Percentiles rank a stretch among this genome's conserved stretches.
Conservation (phyloP, 35 echinoderm and acorn worm genomes). For the Antedon bifida region DNA sequence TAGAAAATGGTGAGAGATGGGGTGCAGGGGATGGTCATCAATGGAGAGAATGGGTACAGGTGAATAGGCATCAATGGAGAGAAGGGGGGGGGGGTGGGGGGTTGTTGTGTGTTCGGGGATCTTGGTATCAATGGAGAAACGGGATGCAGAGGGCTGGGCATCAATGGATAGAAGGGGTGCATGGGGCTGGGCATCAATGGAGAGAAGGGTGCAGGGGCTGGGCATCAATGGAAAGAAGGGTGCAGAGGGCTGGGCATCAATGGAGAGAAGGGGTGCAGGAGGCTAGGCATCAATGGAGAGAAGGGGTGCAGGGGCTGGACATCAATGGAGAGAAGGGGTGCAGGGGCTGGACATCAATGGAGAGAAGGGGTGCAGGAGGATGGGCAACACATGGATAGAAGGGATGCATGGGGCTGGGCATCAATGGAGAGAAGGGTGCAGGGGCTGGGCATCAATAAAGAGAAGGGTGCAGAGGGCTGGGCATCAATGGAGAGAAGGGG, state of each 20-base stretch:
- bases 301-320: too few species aligned
- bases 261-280: neutral
- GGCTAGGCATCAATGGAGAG: neutral
- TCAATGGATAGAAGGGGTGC: neutral
- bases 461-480: constrained; percentile 2
- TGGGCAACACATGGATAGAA: neutral
- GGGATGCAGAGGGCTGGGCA: neutral
- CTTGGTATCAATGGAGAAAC: neutral
- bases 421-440: neutral
- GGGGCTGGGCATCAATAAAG: too few species aligned
- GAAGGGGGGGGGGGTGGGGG: neutral
- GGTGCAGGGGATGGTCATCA: neutral
- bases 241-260: neutral
- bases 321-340: neutral
- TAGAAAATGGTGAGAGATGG: neutral
- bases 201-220: too few species aligned
- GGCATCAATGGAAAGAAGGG: too few species aligned
- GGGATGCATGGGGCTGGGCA: neutral
- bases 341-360: too few species aligned
- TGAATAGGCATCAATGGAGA: neutral
- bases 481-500: neutral
- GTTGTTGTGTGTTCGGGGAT: neutral
- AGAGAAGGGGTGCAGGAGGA: neutral
- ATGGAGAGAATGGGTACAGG: neutral
- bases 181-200: neutral